Evolutionary conservation across 1,140 invertebrate species (phyloP).

Genomic region (Lineus longissimus): DNA sequence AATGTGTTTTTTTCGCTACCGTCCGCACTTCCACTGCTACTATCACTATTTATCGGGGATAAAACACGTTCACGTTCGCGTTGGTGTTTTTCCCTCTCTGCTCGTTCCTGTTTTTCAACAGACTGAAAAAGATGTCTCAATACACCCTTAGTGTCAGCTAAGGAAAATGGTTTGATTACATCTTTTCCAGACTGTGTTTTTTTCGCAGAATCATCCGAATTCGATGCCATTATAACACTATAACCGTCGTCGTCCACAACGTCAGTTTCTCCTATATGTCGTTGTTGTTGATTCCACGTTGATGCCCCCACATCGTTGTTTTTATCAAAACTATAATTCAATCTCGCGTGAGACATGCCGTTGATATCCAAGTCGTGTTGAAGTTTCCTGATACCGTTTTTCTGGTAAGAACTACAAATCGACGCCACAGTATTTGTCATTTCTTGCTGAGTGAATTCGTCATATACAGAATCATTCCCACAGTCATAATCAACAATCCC

Average conservation of each 20-base stretch:
- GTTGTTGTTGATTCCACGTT: background rate
- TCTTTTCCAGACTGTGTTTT: background rate
- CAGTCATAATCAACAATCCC: background rate
- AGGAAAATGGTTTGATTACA: conserved; percentile 4
- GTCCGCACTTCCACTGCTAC: background rate
- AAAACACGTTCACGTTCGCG: background rate
- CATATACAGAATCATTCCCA: background rate
- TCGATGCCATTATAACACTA: background rate
- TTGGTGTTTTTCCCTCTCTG: background rate
- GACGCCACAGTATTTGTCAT: conserved; percentile 5
- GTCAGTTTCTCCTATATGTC: background rate
- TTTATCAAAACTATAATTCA: conserved; percentile 6
- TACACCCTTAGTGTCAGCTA: conserved; percentile 3
- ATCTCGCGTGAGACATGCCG: background rate
- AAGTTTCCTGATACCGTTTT: conserved; percentile 6
- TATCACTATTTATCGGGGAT: background rate
- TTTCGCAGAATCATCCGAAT: background rate
- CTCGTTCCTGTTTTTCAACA: background rate
- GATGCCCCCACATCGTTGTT: background rate
- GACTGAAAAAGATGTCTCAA: conserved; percentile 1
- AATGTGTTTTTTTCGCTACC: conserved; percentile 1
- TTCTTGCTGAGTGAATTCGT: conserved; percentile 6
- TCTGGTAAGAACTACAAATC: conserved; percentile 2
- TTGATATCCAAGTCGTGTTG: conserved; percentile 4
- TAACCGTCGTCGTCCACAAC: background rate